These are phyloP conservation scores for Apogon talboti DNA, from an alignment of 2,797 vertebrate genomes.

Conservation along the genomic window DNA sequence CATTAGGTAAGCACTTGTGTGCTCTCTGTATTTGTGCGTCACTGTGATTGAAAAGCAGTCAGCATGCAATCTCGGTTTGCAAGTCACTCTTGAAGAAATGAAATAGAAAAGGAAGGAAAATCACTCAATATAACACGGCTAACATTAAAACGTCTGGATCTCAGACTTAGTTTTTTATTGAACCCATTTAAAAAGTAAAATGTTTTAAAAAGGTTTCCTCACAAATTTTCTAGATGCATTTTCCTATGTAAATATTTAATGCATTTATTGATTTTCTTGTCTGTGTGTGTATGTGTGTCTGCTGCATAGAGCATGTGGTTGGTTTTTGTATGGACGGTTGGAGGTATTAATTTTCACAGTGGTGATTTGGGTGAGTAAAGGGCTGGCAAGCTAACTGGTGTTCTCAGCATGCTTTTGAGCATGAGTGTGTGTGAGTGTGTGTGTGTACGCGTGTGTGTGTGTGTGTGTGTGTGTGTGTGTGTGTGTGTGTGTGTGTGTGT, in stretches of 20 bases:
- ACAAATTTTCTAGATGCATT: constrained; percentile 50
- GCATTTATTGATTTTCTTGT: constrained; percentile 53
- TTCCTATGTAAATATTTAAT: constrained; percentile 71
- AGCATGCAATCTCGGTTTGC: constrained; percentile 41
- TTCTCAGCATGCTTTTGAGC: constrained; percentile 65
- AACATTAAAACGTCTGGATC: constrained; percentile 42
- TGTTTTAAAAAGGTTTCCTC: constrained; percentile 39
- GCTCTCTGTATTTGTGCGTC: constrained; percentile 18
- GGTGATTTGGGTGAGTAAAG: constrained; percentile 82
- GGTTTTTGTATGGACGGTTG: constrained; percentile 65
- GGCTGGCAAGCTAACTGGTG: constrained; percentile 73
- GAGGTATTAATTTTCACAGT: constrained; percentile 85
- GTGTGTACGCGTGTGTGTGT: constrained; percentile 38
- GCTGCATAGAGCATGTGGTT: constrained; percentile 36
- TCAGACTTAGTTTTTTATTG: constrained; percentile 32
- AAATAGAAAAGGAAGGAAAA: constrained; percentile 44
- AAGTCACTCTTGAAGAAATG: constrained; percentile 36
- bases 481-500: constrained; percentile 29
- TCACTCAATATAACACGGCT: constrained; percentile 41
- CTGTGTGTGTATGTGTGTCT: constrained; percentile 29
- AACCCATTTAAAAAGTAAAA: constrained; percentile 41
- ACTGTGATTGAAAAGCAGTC: constrained; percentile 59
- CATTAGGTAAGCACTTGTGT: constrained; percentile 53
- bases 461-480: constrained; percentile 35
- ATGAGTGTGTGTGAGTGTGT: constrained; percentile 17